A percentile compares a stretch with the other conserved stretches of the same genome.
phyloP scores from a whole-genome alignment of 1,140 invertebrate species.

The Diorhabda sublineata region DNA sequence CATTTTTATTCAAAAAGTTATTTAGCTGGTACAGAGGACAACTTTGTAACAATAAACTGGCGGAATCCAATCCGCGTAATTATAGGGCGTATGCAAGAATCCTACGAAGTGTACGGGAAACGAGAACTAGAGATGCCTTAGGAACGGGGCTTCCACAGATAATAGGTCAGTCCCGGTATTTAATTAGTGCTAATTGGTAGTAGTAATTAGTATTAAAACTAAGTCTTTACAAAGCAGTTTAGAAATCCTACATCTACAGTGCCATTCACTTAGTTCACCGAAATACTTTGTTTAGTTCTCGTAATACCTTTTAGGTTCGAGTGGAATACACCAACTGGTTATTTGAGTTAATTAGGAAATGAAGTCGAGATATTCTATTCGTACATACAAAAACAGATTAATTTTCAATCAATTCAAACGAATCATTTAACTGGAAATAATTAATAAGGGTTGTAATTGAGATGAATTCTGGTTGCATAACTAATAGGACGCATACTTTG shows the following conservation, averaged over 20 bases:
- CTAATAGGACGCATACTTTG: too few relatives aligned
- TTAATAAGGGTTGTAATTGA: too few relatives aligned
- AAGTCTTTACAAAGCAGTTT: conserved; percentile 42
- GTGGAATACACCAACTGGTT: not conserved
- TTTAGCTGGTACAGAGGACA: not conserved
- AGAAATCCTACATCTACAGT: conserved; percentile 34
- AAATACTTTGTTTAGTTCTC: conserved; percentile 22
- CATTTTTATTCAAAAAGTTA: not conserved
- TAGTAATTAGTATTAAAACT: conserved; percentile 44
- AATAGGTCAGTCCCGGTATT: conserved; percentile 39
- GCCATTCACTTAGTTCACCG: conserved; percentile 18
- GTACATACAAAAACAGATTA: too few relatives aligned
- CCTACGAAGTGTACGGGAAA: not conserved
- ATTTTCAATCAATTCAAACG: too few relatives aligned
- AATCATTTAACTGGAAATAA: too few relatives aligned
- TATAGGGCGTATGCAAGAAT: not conserved
- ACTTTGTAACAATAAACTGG: conserved; percentile 2
- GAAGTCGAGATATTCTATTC: not conserved
- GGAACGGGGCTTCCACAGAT: conserved; percentile 29
- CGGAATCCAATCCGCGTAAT: not conserved
- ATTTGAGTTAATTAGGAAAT: conserved; percentile 20
- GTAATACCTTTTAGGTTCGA: conserved; percentile 20
- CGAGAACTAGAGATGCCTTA: not conserved
- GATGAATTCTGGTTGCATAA: too few relatives aligned
- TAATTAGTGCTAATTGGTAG: conserved; percentile 41